Conservation (phyloP, 2,888 invertebrate species). For the Aphodius sticticus region DNA sequence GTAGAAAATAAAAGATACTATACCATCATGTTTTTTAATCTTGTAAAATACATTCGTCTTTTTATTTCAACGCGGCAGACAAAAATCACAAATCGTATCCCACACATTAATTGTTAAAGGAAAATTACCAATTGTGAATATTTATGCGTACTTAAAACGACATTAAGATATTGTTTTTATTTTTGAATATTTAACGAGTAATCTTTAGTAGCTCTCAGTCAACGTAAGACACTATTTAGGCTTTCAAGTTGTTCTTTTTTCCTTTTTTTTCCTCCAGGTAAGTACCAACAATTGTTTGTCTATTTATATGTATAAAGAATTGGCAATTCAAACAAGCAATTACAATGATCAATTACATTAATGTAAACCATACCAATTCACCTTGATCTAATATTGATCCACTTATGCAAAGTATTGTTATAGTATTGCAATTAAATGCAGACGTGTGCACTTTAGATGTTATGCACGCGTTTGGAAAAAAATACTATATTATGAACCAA, state of each 20-base stretch:
- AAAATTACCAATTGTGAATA: neutral
- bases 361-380: too few species aligned
- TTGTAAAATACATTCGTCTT: neutral
- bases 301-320: too few species aligned
- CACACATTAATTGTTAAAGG: neutral
- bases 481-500: neutral
- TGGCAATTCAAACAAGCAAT: too few species aligned
- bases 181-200: neutral
- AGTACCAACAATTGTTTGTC: neutral
- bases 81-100: neutral
- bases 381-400: too few species aligned
- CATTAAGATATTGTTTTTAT: neutral
- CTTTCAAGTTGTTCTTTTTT: neutral
- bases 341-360: too few species aligned
- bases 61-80: neutral
- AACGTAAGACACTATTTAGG: neutral
- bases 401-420: too few species aligned
- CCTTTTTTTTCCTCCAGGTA: neutral
- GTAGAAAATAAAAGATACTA: too few species aligned
- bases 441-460: neutral
- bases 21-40: too few species aligned
- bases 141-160: neutral
- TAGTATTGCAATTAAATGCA: neutral
- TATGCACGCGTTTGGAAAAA: neutral
- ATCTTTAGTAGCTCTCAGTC: neutral